Evolutionary conservation across 2,888 invertebrate species (phyloP).

Genomic region (Mythimna vitellina): DNA sequence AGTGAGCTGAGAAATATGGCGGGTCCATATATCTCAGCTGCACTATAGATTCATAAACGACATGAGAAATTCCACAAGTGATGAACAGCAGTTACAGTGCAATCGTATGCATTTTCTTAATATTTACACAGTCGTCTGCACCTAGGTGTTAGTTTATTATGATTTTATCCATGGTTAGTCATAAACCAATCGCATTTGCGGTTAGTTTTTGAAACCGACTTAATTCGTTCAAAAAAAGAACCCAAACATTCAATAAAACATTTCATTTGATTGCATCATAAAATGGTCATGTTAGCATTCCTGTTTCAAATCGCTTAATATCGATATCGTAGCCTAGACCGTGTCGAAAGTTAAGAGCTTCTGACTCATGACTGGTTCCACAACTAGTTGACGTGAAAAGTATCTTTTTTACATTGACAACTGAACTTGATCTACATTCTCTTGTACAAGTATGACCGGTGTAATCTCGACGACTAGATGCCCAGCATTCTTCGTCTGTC

Average conservation of each 20-base stretch:
- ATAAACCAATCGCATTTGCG: slow-evolving; percentile 18
- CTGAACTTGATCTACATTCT: slow-evolving; percentile 61
- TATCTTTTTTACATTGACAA: slow-evolving; percentile 49
- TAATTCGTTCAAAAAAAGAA: slow-evolving; percentile 14
- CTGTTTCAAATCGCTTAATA: slow-evolving; percentile 33
- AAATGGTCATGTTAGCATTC: slow-evolving; percentile 29
- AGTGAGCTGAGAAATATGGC: neutral
- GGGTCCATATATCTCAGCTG: too few relatives aligned
- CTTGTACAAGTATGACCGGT: slow-evolving; percentile 36
- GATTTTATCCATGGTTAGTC: slow-evolving; percentile 8
- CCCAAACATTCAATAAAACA: slow-evolving; percentile 35
- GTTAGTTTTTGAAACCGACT: slow-evolving; percentile 5
- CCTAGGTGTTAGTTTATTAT: slow-evolving; percentile 34
- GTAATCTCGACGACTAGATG: slow-evolving; percentile 53
- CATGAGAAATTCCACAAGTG: slow-evolving; percentile 40
- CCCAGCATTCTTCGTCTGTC: slow-evolving; percentile 32
- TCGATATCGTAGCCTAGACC: slow-evolving; percentile 46
- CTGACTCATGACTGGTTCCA: slow-evolving; percentile 55
- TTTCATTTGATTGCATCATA: slow-evolving; percentile 31
- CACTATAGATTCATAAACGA: neutral
- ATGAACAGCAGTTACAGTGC: slow-evolving; percentile 9
- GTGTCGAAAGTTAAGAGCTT: slow-evolving; percentile 50
- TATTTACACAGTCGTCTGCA: slow-evolving; percentile 10
- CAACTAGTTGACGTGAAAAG: slow-evolving; percentile 44
- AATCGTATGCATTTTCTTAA: slow-evolving; percentile 10